These are phyloP conservation scores for Megalurothrips usitatus DNA, from an alignment of 2,888 invertebrate genomes.

Conservation along the genomic window DNA sequence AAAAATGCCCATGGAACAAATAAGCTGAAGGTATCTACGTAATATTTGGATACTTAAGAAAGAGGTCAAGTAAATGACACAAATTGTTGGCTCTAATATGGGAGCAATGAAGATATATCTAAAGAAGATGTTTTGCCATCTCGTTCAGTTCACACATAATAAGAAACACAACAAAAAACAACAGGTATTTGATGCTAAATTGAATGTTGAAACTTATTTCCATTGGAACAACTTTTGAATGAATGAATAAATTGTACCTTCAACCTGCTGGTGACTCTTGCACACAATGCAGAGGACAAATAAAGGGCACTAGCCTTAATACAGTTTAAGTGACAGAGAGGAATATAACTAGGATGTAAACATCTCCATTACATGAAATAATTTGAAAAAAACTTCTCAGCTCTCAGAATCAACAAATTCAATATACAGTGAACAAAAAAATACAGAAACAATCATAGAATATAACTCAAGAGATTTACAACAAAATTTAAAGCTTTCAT, in stretches of 20 bases:
- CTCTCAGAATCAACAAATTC: neutral
- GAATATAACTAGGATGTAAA: neutral
- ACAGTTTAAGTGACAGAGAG: neutral
- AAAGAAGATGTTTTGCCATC: no score
- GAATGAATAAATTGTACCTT: slow-evolving; percentile 12
- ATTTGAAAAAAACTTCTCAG: neutral
- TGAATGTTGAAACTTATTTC: no score
- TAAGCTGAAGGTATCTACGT: no score
- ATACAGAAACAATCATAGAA: neutral
- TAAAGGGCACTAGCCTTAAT: neutral
- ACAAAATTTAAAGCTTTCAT: neutral
- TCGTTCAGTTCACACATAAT: no score
- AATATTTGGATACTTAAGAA: no score
- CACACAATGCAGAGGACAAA: neutral
- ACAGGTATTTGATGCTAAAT: no score
- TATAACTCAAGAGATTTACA: neutral
- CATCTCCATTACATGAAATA: neutral
- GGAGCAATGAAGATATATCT: no score
- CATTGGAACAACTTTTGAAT: slow-evolving; percentile 29
- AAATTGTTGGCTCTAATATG: no score
- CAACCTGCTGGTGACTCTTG: neutral
- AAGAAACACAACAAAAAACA: no score
- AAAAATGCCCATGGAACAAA: no score
- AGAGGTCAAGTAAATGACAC: no score
- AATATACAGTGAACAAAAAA: neutral